Evolutionary conservation across 2,888 invertebrate species (phyloP).

Genomic region (Ophioninae sp.): DNA sequence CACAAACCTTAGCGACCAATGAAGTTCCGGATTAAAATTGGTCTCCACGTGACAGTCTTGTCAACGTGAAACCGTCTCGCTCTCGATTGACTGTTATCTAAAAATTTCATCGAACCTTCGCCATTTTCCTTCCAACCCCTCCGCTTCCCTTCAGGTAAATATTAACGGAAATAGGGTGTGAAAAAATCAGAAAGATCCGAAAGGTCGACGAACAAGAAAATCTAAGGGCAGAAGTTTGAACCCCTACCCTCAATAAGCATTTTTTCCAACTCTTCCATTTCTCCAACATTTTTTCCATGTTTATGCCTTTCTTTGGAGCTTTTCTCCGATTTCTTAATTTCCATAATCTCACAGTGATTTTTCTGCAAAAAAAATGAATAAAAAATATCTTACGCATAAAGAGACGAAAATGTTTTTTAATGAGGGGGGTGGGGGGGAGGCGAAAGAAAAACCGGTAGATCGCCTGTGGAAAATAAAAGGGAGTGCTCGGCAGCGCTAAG

Average conservation of each 20-base stretch:
- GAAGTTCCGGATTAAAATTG: constrained; percentile 22
- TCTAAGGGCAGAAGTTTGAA: neutral
- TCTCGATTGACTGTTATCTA: constrained; percentile 9
- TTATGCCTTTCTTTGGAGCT: neutral
- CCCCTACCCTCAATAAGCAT: no score
- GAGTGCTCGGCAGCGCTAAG: neutral
- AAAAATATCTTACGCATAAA: neutral
- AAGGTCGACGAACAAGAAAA: neutral
- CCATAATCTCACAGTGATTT: no score
- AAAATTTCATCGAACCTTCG: constrained; percentile 28
- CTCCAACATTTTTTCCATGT: neutral
- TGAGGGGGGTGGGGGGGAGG: neutral
- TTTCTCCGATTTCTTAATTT: neutral
- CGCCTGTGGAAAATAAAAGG: neutral
- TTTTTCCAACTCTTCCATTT: no score
- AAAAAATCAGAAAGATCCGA: neutral
- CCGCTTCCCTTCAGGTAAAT: neutral
- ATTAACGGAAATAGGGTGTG: constrained; percentile 2
- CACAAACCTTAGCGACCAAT: constrained; percentile 39
- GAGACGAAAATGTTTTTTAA: neutral
- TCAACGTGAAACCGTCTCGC: constrained; percentile 10
- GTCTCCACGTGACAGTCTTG: neutral
- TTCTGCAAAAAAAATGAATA: neutral
- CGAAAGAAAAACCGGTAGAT: neutral
- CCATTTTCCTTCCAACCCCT: neutral